Evolutionary conservation across 1,140 invertebrate species (phyloP), one percentile per base, ranked within the genome.

Genomic region (Chironomus striatipennis): DNA sequence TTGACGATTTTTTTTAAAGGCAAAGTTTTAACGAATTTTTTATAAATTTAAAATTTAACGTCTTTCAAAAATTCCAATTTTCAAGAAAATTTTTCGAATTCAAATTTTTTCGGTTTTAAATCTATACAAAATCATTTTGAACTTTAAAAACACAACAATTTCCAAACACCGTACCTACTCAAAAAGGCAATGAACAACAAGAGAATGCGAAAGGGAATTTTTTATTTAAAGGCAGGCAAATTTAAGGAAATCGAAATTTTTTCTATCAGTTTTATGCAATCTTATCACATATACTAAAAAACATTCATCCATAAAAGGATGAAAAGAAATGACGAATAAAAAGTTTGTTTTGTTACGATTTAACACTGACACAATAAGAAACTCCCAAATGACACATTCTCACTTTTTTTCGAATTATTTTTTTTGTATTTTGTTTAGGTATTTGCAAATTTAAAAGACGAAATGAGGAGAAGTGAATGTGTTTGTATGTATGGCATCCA

Each of bases 361-460:
- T 57, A 57, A 57, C 47, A 57, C 15, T 57, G 47, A 57, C 47
- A 57, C 47, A 57, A 57, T 57, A 57, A 57, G 47, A 57, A 57
- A 57, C 65, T 70, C 65, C 65, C 65, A 17, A 70, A 21, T 70
- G 65, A 70, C 18, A 70, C 65, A 70, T 70, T 70, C 18, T 70
- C 65, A 70, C 65, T 18, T 70, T 70, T 70, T 70, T 57, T 15
- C 15, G 10, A 57, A 57, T 15, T 57, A 15, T 15, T 57, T 57
- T 57, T 57, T 57, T 15, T 15, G 8, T 57, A 34, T 47, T 9
- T 47, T 47, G 43, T 47, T 10, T 47, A n/a, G n/a, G n/a, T n/a
- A n/a, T n/a, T n/a, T n/a, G 43, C 1, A 47, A 10, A 34, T 34
- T 34, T 34, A 7, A 10, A 47, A 10, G 43, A 10, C 8, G 43